A percentile compares a stretch with the other conserved stretches of the same genome.
Evolutionary conservation across 2,797 vertebrate genomes (phyloP).

Genomic region (Pygocentrus nattereri): DNA sequence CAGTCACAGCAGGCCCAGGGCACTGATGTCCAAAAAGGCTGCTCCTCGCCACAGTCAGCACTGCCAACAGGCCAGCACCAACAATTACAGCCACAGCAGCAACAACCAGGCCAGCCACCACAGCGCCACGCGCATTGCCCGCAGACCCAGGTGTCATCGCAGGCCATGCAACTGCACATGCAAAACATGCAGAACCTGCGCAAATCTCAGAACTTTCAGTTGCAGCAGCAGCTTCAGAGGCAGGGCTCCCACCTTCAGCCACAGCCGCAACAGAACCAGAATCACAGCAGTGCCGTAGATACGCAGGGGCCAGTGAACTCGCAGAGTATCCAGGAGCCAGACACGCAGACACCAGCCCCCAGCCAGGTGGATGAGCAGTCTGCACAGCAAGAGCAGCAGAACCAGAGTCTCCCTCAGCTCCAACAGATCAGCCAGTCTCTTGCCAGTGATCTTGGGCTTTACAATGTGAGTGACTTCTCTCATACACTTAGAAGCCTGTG

Average conservation of each 20-base stretch:
- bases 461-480: conserved; percentile 81
- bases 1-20: conserved; percentile 75
- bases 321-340: conserved; percentile 65
- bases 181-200: conserved; percentile 75
- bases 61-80: conserved; percentile 69
- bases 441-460: conserved; percentile 78
- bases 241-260: conserved; percentile 59
- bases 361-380: conserved; percentile 51
- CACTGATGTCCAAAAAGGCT: conserved; percentile 53
- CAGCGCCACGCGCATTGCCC: conserved; percentile 47
- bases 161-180: conserved; percentile 62
- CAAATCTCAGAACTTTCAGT: conserved; percentile 70
- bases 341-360: conserved; percentile 59
- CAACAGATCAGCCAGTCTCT: conserved; percentile 76
- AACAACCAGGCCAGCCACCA: conserved; percentile 17
- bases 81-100: conserved; percentile 58
- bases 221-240: conserved; percentile 65
- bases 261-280: conserved; percentile 59
- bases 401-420: conserved; percentile 69
- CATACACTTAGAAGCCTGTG: background rate
- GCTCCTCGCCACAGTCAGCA: conserved; percentile 59
- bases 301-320: conserved; percentile 56
- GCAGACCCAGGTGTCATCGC: conserved; percentile 59
- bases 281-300: conserved; percentile 50
- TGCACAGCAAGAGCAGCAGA: conserved; percentile 62